Conservation (phyloP, 2,797 vertebrate genomes). For the Enteromius paludinosus region DNA sequence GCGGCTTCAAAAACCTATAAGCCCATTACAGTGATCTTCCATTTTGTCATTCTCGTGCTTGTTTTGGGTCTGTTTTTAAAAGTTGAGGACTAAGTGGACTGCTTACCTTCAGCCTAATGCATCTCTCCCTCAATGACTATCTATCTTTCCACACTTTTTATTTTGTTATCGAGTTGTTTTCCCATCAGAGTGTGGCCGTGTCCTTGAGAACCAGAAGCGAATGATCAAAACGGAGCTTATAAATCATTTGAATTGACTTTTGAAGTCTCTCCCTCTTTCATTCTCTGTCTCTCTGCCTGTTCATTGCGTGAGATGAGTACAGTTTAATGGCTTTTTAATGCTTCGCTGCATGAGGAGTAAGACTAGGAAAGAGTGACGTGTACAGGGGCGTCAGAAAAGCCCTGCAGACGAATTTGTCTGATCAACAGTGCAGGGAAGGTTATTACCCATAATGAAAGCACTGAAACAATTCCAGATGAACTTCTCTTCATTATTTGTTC, state of each 20-base stretch:
- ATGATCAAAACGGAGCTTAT: conserved; percentile 55
- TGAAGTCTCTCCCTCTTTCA: conserved; percentile 44
- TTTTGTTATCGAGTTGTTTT: conserved; percentile 46
- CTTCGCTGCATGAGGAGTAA: conserved; percentile 46
- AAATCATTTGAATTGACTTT: conserved; percentile 61
- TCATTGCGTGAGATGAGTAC: conserved; percentile 49
- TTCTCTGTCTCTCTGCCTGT: conserved; percentile 28
- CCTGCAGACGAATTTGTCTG: conserved; percentile 56
- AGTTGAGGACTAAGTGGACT: conserved; percentile 32
- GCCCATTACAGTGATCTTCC: conserved; percentile 37
- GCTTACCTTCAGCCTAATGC: conserved; percentile 31
- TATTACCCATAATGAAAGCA: conserved; percentile 62
- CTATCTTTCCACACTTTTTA: conserved; percentile 45
- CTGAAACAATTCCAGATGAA: conserved; percentile 51
- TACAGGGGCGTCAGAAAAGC: conserved; percentile 42
- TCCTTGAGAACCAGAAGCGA: conserved; percentile 48
- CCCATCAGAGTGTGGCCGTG: conserved; percentile 34
- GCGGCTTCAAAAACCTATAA: conserved; percentile 31
- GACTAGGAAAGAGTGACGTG: conserved; percentile 39
- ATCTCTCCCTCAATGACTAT: conserved; percentile 35
- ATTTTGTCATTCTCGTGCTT: conserved; percentile 23
- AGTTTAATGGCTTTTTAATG: conserved; percentile 60
- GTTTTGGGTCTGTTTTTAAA: conserved; percentile 24
- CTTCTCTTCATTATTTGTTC: conserved; percentile 13
- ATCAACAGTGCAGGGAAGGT: conserved; percentile 58